Evolutionary conservation across 1,140 invertebrate genomes (phyloP).

Genomic region (Phymastichus coffea): DNA sequence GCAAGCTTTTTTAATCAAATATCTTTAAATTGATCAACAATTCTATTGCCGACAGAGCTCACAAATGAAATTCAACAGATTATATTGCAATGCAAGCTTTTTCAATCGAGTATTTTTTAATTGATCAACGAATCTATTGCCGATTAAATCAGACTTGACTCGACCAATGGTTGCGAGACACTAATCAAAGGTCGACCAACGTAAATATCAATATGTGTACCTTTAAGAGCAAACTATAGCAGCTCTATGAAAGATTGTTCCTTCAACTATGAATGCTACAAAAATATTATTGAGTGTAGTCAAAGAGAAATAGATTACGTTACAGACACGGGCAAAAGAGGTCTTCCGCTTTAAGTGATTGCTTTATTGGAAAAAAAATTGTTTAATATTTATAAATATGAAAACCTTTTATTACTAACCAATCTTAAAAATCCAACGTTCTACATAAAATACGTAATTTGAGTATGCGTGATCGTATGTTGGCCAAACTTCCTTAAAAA

Average conservation of each 20-base stretch:
- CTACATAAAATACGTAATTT: constrained; percentile 20
- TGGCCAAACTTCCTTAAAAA: neutral
- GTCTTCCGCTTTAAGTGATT: constrained; percentile 4
- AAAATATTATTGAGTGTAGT: neutral
- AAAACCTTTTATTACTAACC: constrained; percentile 2
- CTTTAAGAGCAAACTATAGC: too few relatives aligned
- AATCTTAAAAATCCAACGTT: constrained; percentile 15
- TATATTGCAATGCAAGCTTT: too few relatives aligned
- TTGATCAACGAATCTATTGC: too few relatives aligned
- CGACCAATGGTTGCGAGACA: neutral
- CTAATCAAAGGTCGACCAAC: neutral
- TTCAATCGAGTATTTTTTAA: too few relatives aligned
- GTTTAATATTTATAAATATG: constrained; percentile 21
- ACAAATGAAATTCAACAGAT: too few relatives aligned
- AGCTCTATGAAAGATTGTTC: too few relatives aligned
- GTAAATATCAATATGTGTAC: neutral
- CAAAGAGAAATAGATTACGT: neutral
- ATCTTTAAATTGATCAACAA: too few relatives aligned
- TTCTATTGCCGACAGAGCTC: too few relatives aligned
- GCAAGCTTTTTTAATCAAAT: too few relatives aligned
- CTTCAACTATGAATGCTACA: too few relatives aligned
- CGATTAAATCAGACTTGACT: too few relatives aligned
- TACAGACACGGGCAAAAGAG: too few relatives aligned
- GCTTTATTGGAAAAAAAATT: constrained; percentile 15
- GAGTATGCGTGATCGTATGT: constrained; percentile 15